Base-by-base conservation (phyloP, 1,140 invertebrate genomes). In the Drosophila fuyamai region DNA sequence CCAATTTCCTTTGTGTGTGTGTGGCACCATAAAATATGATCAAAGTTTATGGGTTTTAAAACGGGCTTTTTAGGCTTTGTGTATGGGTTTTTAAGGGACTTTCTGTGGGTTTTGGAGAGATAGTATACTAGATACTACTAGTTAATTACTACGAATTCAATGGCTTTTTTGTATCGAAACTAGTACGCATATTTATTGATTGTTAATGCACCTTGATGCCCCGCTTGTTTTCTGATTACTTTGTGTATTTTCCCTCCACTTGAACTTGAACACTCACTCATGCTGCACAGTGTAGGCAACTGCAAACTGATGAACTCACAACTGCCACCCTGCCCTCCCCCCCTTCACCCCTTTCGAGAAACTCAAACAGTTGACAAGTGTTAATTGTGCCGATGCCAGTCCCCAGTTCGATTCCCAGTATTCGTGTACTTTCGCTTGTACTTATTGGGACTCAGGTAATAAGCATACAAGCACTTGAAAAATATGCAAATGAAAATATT, bases 331-430 rank as follows among this genome's bases (percentile, higher is more conserved):
- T 27, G 14, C 23, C 8, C 27, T 1, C 7, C 16, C 27, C 23
- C 7, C 9, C 50, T 36, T 23, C 23, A 38, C 9, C 18, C 6
- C 40, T n/a, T 23, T 43, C 16, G 6, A 32, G 7, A 38, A 38
- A 18, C 27, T 9, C 43, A 14, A 67, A 57, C 77, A 61, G 58
- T 73, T 73, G 81, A 76, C 81, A 84, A 76, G 61, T 79, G 81
- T 75, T 58, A 75, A 79, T 59, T 68, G 58, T 73, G 41, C 55
- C 53, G 32, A 62, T 47, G 16, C 9, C n/a, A 51, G 13, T 70
- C 41, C 40, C 48, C 16, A 38, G n/a, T 55, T 32, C 12, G 35
- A 9, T 56, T 48, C 43, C 35, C 54, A 23, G 63, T 57, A 70
- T 41, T 48, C 53, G 47, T 40, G 7, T 55, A 13, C 41, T 18